A percentile compares a stretch with the other conserved stretches of the same genome.
Evolutionary conservation across 1,140 invertebrate species (phyloP).

Genomic region (Saccostrea echinata): DNA sequence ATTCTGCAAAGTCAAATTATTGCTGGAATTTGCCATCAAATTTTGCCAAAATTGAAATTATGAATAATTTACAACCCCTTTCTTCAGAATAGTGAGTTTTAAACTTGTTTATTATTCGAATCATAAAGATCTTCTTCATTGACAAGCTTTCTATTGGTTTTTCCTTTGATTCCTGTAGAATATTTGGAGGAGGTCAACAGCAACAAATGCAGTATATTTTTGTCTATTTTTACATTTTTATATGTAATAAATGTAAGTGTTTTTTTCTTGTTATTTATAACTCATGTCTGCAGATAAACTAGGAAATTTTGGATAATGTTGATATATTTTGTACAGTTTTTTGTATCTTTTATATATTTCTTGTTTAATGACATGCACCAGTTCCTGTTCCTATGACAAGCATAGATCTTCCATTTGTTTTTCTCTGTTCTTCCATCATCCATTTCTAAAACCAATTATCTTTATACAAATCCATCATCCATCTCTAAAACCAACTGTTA

Average conservation of each 20-base stretch:
- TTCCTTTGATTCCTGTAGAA: slow-evolving; percentile 2
- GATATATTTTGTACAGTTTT: slow-evolving; percentile 32
- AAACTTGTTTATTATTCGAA: too few relatives aligned
- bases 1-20: too few relatives aligned
- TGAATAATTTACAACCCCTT: too few relatives aligned
- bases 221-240: slow-evolving; percentile 38
- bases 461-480: not conserved
- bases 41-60: too few relatives aligned
- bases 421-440: not conserved
- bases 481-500: not conserved
- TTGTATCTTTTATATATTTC: slow-evolving; percentile 36
- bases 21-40: too few relatives aligned
- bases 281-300: slow-evolving; percentile 22
- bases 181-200: not conserved
- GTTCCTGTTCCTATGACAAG: slow-evolving; percentile 5
- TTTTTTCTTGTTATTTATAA: slow-evolving; percentile 28
- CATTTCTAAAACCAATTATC: not conserved
- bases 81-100: too few relatives aligned
- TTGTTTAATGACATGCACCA: slow-evolving; percentile 25
- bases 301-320: not conserved
- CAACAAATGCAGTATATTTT: slow-evolving; percentile 26
- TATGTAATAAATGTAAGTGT: slow-evolving; percentile 6
- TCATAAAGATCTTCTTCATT: too few relatives aligned
- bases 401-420: slow-evolving; percentile 4
- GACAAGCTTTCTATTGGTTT: too few relatives aligned